phyloP scores from a whole-genome alignment of 2,113 vertebrate genomes.

The Psittacus erithacus region DNA sequence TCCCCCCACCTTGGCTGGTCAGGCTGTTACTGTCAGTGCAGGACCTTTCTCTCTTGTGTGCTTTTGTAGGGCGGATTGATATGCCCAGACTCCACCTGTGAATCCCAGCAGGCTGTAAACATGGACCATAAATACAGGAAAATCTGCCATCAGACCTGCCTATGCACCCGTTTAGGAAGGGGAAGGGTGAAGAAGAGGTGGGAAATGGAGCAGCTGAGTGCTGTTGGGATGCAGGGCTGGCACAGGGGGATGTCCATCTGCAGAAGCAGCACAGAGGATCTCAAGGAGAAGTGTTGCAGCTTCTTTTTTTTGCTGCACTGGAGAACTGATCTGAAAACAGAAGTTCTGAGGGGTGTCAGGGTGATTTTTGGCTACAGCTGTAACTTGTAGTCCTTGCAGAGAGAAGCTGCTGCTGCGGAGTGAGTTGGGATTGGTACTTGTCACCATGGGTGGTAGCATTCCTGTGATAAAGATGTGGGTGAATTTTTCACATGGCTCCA shows the following conservation, averaged over 20 bases:
- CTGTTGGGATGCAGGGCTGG: neutral
- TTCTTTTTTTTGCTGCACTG: neutral
- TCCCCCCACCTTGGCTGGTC: neutral
- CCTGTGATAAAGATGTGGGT: neutral
- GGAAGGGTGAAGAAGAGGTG: neutral
- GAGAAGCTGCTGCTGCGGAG: neutral
- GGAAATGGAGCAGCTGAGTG: neutral
- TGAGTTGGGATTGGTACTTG: neutral
- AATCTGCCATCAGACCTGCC: neutral
- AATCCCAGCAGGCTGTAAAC: neutral
- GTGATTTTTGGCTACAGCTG: neutral
- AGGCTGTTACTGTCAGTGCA: neutral
- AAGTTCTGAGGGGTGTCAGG: neutral
- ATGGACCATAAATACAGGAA: neutral
- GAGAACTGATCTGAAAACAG: neutral
- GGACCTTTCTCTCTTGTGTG: neutral
- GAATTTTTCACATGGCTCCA: neutral
- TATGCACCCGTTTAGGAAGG: neutral
- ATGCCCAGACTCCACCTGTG: neutral
- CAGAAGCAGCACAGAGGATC: neutral
- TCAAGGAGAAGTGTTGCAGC: neutral
- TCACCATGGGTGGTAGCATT: neutral
- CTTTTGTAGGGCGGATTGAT: neutral
- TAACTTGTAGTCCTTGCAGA: neutral
- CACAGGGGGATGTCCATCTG: rapidly evolving